Evolutionary conservation across 1,140 invertebrate species (phyloP), one percentile per base, ranked within the genome.

Genomic region (Cephus cinctus): DNA sequence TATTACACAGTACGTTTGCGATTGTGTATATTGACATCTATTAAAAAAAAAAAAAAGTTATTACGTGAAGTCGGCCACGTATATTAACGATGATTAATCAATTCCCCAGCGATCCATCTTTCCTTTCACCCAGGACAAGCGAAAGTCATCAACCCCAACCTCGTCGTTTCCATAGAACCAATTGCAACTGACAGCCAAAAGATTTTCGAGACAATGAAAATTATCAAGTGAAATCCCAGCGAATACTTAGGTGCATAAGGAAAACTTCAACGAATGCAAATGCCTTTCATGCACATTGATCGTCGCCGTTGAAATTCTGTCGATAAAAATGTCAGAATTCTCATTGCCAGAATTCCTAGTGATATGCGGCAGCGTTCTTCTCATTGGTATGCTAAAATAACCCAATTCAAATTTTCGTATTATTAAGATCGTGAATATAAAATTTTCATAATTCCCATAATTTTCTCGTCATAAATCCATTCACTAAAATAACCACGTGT

Each of bases 301-400:
- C 19, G 9, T 14, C 34, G 8, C 14, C 14, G 4, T 15, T 8
- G 8, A 36, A 12, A 6, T 12, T 14, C 14, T 4, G 15, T 23
- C 20, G n/a, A 23, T 21, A 9, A 62, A 54, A 50, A 65, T 63
- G 62, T 52, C 59, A 19, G 57, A 55, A 15, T 32, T 60, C 8
- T 53, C 61, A 1, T 42, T 57, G 5, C 48, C 48, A 0, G 66
- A 69, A 44, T 56, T 63, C 43, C 47, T 69, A 46, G 52, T 69
- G 11, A 22, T 52, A 16, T 63, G 52, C 19, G 56, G 63, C 50
- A 55, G 59, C 14, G 20, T 53, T 5, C 35, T 69, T 5, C 54
- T 69, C 4, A 27, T 66, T n/a, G 54, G 67, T 41, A 21, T 20
- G 39, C 67, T n/a, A n/a, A n/a, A n/a, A 3, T 11, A 49, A 39